phyloP scores from a whole-genome alignment of 37 sponge, comb jelly and placozoan species.

The Mnemiopsis leidyi region DNA sequence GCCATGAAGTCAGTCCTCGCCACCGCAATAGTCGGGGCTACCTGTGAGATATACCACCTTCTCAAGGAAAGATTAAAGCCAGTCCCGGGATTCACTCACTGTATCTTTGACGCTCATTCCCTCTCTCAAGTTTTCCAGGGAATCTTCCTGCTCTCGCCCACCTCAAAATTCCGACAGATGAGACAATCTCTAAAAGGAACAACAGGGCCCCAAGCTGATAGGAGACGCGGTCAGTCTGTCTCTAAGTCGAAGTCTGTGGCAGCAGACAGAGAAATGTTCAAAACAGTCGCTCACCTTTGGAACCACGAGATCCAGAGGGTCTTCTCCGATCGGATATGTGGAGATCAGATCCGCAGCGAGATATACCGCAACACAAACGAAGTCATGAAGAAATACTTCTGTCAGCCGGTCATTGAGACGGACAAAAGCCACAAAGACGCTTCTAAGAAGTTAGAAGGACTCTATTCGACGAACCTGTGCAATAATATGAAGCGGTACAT shows the following conservation, averaged over 20 bases:
- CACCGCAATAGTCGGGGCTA: constrained; percentile 31
- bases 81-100: constrained; percentile 35
- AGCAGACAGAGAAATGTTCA: not conserved
- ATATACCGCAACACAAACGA: not conserved
- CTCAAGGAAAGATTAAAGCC: constrained; percentile 16
- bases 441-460: not conserved
- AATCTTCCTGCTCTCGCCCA: constrained; percentile 52
- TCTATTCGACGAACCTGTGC: not conserved
- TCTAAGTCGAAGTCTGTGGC: not conserved
- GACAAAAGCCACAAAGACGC: not conserved
- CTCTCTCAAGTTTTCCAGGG: constrained; percentile 61
- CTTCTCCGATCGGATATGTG: not conserved
- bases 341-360: not conserved
- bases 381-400: constrained; percentile 24
- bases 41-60: constrained; percentile 2
- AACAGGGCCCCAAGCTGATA: not conserved
- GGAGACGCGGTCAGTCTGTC: not conserved
- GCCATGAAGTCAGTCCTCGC: constrained; percentile 26
- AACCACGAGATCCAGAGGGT: constrained; percentile 56
- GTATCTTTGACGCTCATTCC: constrained; percentile 47
- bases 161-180: constrained; percentile 49
- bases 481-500: not conserved
- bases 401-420: not conserved
- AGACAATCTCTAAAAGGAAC: not conserved
- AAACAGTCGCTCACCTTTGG: constrained; percentile 41